These are phyloP conservation scores for Dryococelus australis DNA, from an alignment of 2,888 invertebrate species.

Conservation along the genomic window DNA sequence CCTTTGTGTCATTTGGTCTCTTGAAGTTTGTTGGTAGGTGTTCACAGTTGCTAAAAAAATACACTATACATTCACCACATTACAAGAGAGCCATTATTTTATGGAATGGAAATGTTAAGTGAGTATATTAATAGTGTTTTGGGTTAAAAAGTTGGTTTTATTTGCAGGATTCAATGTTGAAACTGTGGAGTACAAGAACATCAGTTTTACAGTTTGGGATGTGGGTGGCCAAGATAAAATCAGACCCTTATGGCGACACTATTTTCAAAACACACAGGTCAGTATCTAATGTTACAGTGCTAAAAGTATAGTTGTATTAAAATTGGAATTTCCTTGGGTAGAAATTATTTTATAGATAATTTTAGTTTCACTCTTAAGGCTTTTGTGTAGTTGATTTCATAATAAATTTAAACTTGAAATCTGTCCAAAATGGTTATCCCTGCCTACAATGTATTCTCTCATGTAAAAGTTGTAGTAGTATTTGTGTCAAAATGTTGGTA, in stretches of 20 bases:
- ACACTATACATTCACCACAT: not conserved
- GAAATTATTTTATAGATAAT: too few species aligned
- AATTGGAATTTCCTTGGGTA: too few species aligned
- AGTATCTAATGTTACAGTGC: slow-evolving; percentile 42
- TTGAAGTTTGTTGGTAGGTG: too few species aligned
- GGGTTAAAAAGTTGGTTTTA: not conserved
- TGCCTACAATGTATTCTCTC: too few species aligned
- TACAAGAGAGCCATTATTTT: not conserved
- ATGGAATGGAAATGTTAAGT: not conserved
- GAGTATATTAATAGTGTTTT: not conserved
- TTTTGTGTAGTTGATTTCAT: too few species aligned
- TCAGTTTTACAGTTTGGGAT: slow-evolving; percentile 98
- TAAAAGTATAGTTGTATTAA: not conserved
- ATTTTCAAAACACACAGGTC: slow-evolving; percentile 97
- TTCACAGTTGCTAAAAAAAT: not conserved
- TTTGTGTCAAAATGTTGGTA: too few species aligned
- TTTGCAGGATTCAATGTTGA: slow-evolving; percentile 93
- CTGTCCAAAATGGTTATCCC: too few species aligned
- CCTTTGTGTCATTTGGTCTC: too few species aligned
- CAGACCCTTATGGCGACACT: slow-evolving; percentile 96
- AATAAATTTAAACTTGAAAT: too few species aligned
- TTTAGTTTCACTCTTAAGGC: too few species aligned
- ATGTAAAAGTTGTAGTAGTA: too few species aligned
- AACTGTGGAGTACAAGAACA: slow-evolving; percentile 99
- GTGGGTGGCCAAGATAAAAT: slow-evolving; percentile 99